phyloP scores from a whole-genome alignment of 2,888 invertebrate genomes.

The Campoplex capitator region DNA sequence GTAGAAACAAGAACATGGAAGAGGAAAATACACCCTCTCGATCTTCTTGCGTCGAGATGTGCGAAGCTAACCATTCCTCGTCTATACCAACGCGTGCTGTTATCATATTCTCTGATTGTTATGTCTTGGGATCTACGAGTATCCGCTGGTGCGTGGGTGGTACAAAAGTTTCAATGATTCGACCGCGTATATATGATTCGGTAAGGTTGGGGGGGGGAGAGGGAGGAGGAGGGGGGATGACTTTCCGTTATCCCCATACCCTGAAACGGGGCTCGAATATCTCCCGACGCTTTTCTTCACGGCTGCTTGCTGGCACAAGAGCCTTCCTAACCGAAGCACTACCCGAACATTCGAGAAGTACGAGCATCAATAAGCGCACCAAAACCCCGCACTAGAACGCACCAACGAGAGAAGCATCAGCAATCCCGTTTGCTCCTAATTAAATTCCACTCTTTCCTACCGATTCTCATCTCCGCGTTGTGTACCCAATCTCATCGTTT shows the following conservation, averaged over 20 bases:
- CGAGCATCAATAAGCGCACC: slow-evolving; percentile 58
- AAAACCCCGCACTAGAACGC: slow-evolving; percentile 46
- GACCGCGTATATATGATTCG: neutral
- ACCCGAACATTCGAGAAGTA: slow-evolving; percentile 30
- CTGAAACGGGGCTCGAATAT: slow-evolving; percentile 43
- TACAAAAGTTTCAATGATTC: slow-evolving; percentile 56
- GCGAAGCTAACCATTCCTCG: slow-evolving; percentile 78
- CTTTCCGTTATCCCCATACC: slow-evolving; percentile 49
- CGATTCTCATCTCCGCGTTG: slow-evolving; percentile 69
- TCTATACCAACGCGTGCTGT: slow-evolving; percentile 76
- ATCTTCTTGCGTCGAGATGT: slow-evolving; percentile 60
- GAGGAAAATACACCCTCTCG: slow-evolving; percentile 26
- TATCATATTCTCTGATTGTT: slow-evolving; percentile 84
- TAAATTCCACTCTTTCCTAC: slow-evolving; percentile 83
- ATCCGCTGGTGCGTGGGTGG: slow-evolving; percentile 37
- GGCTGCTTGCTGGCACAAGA: slow-evolving; percentile 80
- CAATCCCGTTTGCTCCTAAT: slow-evolving; percentile 78
- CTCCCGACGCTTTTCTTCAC: slow-evolving; percentile 76
- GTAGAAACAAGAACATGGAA: slow-evolving; percentile 24
- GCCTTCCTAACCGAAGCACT: slow-evolving; percentile 69
- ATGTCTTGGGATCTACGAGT: slow-evolving; percentile 76
- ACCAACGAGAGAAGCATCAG: slow-evolving; percentile 65
- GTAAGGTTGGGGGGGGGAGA: no score
- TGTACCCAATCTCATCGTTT: slow-evolving; percentile 58
- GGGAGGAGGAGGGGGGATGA: slow-evolving; percentile 9